Evolutionary conservation across 2,888 invertebrate species (phyloP).

Genomic region (Drosophila yooni): DNA sequence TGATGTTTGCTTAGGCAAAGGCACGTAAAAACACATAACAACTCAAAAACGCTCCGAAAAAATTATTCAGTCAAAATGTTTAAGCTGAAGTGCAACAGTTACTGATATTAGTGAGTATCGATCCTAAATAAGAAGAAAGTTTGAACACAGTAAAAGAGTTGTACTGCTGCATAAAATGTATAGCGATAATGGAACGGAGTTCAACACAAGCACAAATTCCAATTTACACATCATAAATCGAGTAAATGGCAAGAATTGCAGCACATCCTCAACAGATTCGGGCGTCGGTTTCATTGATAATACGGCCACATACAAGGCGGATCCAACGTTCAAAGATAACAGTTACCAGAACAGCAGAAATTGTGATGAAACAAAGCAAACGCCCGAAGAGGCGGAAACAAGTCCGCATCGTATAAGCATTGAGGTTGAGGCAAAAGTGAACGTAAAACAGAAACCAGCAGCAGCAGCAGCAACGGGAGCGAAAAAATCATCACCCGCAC

Average conservation of each 20-base stretch:
- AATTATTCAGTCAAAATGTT: slow-evolving; percentile 25
- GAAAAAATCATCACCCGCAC: slow-evolving; percentile 71
- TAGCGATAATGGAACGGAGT: slow-evolving; percentile 68
- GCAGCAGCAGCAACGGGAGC: slow-evolving; percentile 10
- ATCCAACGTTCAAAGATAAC: slow-evolving; percentile 54
- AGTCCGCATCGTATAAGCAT: slow-evolving; percentile 60
- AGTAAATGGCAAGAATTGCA: slow-evolving; percentile 68
- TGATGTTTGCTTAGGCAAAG: slow-evolving; percentile 50
- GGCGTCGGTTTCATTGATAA: slow-evolving; percentile 82
- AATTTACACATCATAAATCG: slow-evolving; percentile 57
- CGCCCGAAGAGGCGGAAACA: slow-evolving; percentile 5
- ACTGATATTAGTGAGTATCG: slow-evolving; percentile 2
- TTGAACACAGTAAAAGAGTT: background rate
- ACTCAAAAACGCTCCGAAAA: background rate
- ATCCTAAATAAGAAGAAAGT: background rate
- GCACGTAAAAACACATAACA: slow-evolving; percentile 17
- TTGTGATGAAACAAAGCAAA: slow-evolving; percentile 10
- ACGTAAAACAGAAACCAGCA: slow-evolving; percentile 35
- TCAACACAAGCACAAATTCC: slow-evolving; percentile 46
- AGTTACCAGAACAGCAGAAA: slow-evolving; percentile 7
- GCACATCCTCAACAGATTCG: slow-evolving; percentile 83
- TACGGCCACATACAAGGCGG: slow-evolving; percentile 51
- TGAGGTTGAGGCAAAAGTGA: slow-evolving; percentile 67
- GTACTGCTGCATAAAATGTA: slow-evolving; percentile 60
- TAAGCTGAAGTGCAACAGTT: slow-evolving; percentile 10